These are phyloP conservation scores for Sorex araneus DNA, from an alignment of 2,113 vertebrate genomes.

Conservation along the genomic window DNA sequence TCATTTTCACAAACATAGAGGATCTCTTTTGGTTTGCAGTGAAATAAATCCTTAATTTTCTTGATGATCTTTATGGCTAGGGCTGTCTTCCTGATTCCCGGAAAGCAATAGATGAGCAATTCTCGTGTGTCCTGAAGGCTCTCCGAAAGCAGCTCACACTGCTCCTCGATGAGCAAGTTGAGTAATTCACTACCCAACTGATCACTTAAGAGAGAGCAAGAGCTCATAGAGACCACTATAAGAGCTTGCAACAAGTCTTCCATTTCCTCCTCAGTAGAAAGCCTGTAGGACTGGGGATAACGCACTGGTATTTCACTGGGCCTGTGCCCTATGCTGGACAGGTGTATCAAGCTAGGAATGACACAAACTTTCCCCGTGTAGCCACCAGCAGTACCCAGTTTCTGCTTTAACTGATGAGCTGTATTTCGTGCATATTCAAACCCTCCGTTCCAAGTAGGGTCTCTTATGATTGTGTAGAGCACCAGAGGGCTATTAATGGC, in stretches of 20 bases:
- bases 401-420: constrained; percentile 84
- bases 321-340: background rate
- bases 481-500: constrained; percentile 60
- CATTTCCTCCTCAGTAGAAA: constrained; percentile 27
- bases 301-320: background rate
- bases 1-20: constrained; percentile 88
- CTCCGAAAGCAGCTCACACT: constrained; percentile 81
- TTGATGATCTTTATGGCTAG: constrained; percentile 83
- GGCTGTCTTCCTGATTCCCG: constrained; percentile 88
- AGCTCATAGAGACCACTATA: constrained; percentile 73
- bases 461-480: constrained; percentile 80
- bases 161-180: constrained; percentile 82
- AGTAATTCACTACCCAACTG: constrained; percentile 82
- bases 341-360: constrained; percentile 77
- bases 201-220: constrained; percentile 83
- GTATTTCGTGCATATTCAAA: constrained; percentile 69
- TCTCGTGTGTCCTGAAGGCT: constrained; percentile 80
- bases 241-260: constrained; percentile 80
- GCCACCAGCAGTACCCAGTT: constrained; percentile 84
- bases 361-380: constrained; percentile 85
- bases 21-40: constrained; percentile 81
- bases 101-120: constrained; percentile 88
- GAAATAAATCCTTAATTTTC: constrained; percentile 82
- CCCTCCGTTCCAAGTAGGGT: background rate
- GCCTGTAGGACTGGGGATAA: constrained; percentile 81